Evolutionary conservation across 2,888 invertebrate genomes (phyloP), one percentile per base, ranked within the genome.

Genomic region (Xanthia icteritia): DNA sequence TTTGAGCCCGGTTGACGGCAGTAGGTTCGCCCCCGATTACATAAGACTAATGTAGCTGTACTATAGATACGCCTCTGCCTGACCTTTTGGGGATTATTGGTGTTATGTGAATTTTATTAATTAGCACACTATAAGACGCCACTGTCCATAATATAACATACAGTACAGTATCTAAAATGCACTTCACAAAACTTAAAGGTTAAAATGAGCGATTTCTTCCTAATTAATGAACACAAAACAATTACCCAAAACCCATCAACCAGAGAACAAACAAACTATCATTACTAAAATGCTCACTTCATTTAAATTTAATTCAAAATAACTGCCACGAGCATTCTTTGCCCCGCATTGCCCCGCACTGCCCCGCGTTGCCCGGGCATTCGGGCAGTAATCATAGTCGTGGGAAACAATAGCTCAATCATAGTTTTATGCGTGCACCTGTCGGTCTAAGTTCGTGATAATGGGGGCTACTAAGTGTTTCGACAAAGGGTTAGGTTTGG

Each of bases 351-450:
- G 45, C 42, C 67, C 85, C 54, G 15, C 61, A 27, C 31, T 56
- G 76, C 71, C 71, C 58, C 68, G 54, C 56, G 6, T 20, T 68
- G 68, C 36, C 68, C 20, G 39, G 68, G 56, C 68, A 68, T 58
- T 68, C 54, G 84, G 65, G 58, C 71, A 27, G 76, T 79, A 88
- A 89, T 90, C 88, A 83, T 69, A 86, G 92, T 93, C 95, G 96
- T 96, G 96, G 94, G 96, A 96, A 95, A 96, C 96, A 96, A 96
- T 96, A 93, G 94, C 93, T 95, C 95, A 95, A 95, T 95, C 95
- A 93, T 92, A 89, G 90, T 93, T 92, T 93, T 92, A 93, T 93
- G 92, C 92, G 88, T 91, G 94, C 96, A 95, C 95, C 96, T 95
- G 96, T 94, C 95, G 5, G 86, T 88, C 90, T 90, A 90, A 92